Percentiles rank a stretch among this genome's conserved stretches.
phyloP scores from a whole-genome alignment of 2,797 vertebrate species.

The Darevskia mixta region DNA sequence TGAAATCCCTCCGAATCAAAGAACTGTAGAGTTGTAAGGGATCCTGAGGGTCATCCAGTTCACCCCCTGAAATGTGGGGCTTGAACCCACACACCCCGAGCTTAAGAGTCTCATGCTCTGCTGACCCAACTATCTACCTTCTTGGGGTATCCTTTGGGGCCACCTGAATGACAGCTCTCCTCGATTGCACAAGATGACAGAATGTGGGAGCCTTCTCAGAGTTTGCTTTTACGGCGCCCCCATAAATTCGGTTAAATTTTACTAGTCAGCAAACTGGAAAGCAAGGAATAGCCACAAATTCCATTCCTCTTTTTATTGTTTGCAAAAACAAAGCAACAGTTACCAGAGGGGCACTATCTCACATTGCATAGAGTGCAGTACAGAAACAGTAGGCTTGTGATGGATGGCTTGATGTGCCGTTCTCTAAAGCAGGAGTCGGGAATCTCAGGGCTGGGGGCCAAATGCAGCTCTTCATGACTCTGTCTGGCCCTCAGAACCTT shows the following conservation, averaged over 20 bases:
- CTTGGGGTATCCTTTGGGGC: background rate
- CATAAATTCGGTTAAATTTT: slow-evolving; percentile 26
- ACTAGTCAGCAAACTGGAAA: slow-evolving; percentile 22
- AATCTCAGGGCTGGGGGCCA: no score
- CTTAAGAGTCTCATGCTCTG: no score
- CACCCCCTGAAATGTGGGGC: no score
- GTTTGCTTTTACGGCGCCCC: background rate
- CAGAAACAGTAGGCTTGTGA: background rate
- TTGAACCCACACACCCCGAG: no score
- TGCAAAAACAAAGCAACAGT: background rate
- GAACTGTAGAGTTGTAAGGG: no score
- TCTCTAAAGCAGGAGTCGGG: background rate
- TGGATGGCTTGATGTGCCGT: background rate
- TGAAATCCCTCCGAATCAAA: background rate
- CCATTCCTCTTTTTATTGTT: background rate
- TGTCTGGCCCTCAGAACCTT: no score
- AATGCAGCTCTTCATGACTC: no score
- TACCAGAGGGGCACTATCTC: background rate
- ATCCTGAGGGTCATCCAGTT: no score
- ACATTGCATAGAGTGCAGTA: background rate
- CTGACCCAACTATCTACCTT: background rate
- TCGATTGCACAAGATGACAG: background rate
- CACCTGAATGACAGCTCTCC: background rate
- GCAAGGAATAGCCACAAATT: slow-evolving; percentile 5
- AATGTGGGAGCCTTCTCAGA: background rate